Base-by-base conservation (phyloP, 2,113 vertebrate genomes). In the Bucco capensis region DNA sequence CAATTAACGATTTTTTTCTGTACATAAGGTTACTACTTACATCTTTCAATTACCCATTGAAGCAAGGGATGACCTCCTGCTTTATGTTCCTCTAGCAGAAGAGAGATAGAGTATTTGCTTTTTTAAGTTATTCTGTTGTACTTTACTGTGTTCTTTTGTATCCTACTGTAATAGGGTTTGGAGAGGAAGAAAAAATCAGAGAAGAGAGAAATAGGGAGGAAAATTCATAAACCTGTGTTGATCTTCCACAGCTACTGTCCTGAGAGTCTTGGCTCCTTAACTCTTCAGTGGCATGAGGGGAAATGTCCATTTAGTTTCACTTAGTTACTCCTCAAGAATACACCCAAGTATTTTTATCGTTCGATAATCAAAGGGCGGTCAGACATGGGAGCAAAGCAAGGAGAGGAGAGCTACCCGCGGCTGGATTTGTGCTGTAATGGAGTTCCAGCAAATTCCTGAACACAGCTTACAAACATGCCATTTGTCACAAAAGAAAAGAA, bases 401-500 rank as follows among this genome's bases (percentile, higher is more conserved):
- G 37, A 72, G 51, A 74, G 61, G 15, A 30, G 27, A 57, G 28
- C 47, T 86, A 6, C 30, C 30, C 37, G 22, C 21, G 46, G 21
- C 35, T 33, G 16, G 9, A 31, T 50, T 5, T 31, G 9, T 35
- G 14, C 74, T 0, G 0, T 61, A 40, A 15, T 27, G 25, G 51
- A 67, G 50, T 24, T 89, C n/a, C 57, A 64, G 15, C 3, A 4
- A 47, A 77, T 23, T 53, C 28, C 23, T 73, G 60, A 79, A 28
- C 17, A 22, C 6, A 50, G 30, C 10, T 38, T 57, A 60, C 7
- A 37, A 64, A 31, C 67, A 2, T 1, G 1, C 12, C 0, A 0
- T 35, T 77, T 57, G 47, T 67, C 42, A 70, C 27, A 58, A 50
- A 70, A 31, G 22, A 65, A n/a, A 42, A 58, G 27, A 8, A 11